These are phyloP conservation scores for Labrus mixtus DNA, from an alignment of 2,113 vertebrate species.

Conservation along the genomic window DNA sequence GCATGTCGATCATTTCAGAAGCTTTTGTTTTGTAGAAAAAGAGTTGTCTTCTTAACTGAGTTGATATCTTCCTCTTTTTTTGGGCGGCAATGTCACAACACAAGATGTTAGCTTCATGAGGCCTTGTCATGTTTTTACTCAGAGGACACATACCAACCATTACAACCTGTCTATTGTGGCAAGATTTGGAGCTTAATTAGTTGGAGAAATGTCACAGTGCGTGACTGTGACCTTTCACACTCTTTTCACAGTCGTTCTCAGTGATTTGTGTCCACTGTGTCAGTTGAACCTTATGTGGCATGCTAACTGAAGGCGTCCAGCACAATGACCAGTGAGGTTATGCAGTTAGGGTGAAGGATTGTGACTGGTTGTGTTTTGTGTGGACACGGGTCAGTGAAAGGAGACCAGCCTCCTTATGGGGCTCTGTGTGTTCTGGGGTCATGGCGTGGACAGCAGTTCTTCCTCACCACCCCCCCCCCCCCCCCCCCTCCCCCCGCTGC, in stretches of 20 bases:
- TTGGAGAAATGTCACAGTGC: slow-evolving; percentile 43
- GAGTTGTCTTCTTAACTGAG: background rate
- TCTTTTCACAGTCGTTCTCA: slow-evolving; percentile 49
- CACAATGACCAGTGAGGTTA: slow-evolving; percentile 49
- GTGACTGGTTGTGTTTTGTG: slow-evolving; percentile 60
- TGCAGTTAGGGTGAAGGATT: slow-evolving; percentile 39
- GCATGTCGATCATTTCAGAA: slow-evolving; percentile 1
- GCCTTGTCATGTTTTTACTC: background rate
- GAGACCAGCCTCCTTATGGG: slow-evolving; percentile 26
- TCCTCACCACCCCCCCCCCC: background rate
- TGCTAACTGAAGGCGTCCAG: slow-evolving; percentile 34
- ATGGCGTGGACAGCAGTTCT: slow-evolving; percentile 46
- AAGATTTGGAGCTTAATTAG: slow-evolving; percentile 54
- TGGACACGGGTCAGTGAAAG: slow-evolving; percentile 62
- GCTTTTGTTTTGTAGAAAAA: background rate
- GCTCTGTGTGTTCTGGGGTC: slow-evolving; percentile 46
- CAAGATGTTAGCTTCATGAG: slow-evolving; percentile 29
- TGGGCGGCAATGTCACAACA: slow-evolving; percentile 18
- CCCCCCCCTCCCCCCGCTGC: background rate
- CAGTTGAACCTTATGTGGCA: slow-evolving; percentile 45
- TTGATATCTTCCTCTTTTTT: slow-evolving; percentile 33
- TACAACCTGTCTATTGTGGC: slow-evolving; percentile 29
- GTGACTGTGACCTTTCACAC: slow-evolving; percentile 57
- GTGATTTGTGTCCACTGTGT: slow-evolving; percentile 63
- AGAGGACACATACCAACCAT: slow-evolving; percentile 5